Evolutionary conservation across 1,140 invertebrate species (phyloP).

Genomic region (Akabosia matsudoensis): DNA sequence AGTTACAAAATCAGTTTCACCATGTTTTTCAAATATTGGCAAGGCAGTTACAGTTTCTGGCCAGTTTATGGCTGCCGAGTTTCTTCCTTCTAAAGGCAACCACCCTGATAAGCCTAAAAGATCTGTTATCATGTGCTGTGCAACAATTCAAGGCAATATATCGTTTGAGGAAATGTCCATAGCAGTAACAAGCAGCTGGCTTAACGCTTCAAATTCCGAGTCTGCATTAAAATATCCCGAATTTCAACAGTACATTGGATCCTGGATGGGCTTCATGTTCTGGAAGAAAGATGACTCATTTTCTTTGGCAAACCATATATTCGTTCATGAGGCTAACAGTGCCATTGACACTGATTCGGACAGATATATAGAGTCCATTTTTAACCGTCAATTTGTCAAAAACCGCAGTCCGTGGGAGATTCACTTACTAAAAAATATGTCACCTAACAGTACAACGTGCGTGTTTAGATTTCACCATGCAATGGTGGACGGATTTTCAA

Average conservation of each 20-base stretch:
- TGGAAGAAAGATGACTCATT: not conserved
- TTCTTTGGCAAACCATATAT: not conserved
- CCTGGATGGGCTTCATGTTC: slow-evolving; percentile 9
- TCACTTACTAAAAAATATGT: not conserved
- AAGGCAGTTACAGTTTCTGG: not conserved
- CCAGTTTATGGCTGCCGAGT: not conserved
- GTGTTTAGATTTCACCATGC: not conserved
- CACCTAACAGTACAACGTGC: too few relatives aligned
- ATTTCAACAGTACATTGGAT: not conserved
- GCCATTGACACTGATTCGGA: too few relatives aligned
- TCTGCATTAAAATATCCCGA: not conserved
- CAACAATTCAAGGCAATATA: not conserved
- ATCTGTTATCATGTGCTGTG: not conserved
- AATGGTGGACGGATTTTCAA: not conserved
- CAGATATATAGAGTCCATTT: too few relatives aligned
- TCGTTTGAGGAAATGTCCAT: not conserved
- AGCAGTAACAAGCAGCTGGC: not conserved
- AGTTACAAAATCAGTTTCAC: too few relatives aligned
- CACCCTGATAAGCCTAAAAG: not conserved
- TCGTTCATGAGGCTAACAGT: not conserved
- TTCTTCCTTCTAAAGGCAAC: not conserved
- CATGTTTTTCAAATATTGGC: not conserved
- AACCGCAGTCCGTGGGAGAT: not conserved
- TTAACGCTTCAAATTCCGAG: not conserved
- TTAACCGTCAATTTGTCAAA: not conserved